Base-by-base conservation (phyloP, 1,140 invertebrate species). In the Lucilia cuprina region DNA sequence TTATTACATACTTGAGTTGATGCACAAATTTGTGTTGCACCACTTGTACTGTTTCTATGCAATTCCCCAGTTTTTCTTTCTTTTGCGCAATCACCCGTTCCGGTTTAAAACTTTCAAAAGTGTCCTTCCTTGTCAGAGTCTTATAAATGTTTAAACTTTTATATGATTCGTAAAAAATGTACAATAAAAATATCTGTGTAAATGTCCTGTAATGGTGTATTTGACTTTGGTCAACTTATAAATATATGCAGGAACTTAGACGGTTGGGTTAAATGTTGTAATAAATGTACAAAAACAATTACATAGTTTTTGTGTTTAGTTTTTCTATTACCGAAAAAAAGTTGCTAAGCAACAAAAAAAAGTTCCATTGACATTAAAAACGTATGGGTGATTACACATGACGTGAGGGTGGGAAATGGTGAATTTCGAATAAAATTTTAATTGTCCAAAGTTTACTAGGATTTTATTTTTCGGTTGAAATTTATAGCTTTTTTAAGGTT, bases 11-110 rank as follows among this genome's bases (percentile, higher is more conserved):
- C 90, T 88, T 88, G 84, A 90, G 86, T 85, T 86, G 87, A 85
- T 88, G 88, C 85, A 90, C 89, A 85, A 91, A 85, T 86, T 90
- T 91, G 86, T 91, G 90, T 85, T 91, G 90, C 86, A 91, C 90
- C 85, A 89, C 88, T 84, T 89, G 87, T 83, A 89, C 88, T 82
- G 90, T 86, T 86, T 91, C 88, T 83, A 91, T 88, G 86, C 90
- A 91, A 87, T 91, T 91, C 86, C 90, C 90, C 90, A 91, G 90
- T 77, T 60, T 41, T 41, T 41, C 25, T 30, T 82, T 75, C 14
- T 74, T 41, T 30, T 34, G 60, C 41, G n/a, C 19, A 77, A 25
- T 21, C 75, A 83, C 50, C 14, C 25, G 21, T 84, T 10, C 7
- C 41, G 5, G 41, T 41, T 41, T 80, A 3, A 50, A 80, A 80